Percentiles rank a stretch among this genome's conserved stretches.
phyloP scores from a whole-genome alignment of 2,888 invertebrate genomes.

The Stenodema calcarata region DNA sequence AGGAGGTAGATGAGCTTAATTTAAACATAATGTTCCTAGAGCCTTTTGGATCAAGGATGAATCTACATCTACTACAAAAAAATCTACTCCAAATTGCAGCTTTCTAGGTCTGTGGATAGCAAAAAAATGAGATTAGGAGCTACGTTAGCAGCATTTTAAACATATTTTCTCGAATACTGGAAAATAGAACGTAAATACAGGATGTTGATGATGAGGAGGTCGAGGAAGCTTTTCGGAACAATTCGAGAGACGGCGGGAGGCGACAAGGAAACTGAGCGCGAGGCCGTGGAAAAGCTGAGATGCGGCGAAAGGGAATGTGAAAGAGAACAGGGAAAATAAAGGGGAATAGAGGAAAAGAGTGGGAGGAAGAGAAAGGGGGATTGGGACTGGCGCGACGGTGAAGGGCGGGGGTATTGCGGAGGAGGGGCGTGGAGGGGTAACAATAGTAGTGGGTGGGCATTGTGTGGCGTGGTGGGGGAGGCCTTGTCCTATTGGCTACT shows the following conservation, averaged over 20 bases:
- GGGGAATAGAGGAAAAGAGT: background rate
- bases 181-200: no score
- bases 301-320: background rate
- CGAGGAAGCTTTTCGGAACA: background rate
- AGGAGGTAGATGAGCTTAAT: no score
- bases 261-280: background rate
- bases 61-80: no score
- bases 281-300: background rate
- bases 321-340: constrained; percentile 3
- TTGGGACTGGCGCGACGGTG: background rate
- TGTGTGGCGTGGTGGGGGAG: constrained; percentile 38
- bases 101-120: no score
- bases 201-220: background rate
- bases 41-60: no score
- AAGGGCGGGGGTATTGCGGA: background rate
- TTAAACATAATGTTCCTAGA: no score
- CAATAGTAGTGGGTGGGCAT: constrained; percentile 47
- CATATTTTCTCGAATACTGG: no score
- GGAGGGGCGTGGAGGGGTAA: background rate
- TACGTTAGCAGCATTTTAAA: no score
- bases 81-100: no score
- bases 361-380: background rate
- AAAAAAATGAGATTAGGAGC: no score
- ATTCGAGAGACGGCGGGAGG: background rate
- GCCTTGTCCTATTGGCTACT: constrained; percentile 33